Conservation (phyloP, 2,888 invertebrate species). For the Drosophila fulvimacula region DNA sequence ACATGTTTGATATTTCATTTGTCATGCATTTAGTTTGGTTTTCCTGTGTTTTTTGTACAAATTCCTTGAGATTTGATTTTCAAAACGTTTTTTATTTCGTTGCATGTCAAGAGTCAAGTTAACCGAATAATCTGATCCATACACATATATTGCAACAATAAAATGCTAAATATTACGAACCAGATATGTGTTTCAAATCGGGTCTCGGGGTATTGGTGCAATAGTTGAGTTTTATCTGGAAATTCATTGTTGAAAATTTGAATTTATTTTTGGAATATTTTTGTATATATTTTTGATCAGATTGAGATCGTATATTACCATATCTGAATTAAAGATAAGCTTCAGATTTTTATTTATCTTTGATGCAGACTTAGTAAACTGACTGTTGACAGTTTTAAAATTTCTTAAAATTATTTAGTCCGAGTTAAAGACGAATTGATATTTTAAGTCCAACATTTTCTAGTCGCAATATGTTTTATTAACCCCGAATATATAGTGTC, state of each 20-base stretch:
- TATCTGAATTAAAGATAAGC: too few relatives aligned
- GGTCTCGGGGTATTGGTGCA: not conserved
- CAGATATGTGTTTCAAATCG: not conserved
- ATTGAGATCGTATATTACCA: too few relatives aligned
- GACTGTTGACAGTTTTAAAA: too few relatives aligned
- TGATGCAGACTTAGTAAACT: too few relatives aligned
- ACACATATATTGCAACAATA: constrained; percentile 23
- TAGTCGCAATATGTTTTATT: constrained; percentile 13
- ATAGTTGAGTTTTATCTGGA: not conserved
- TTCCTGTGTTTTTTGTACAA: constrained; percentile 4
- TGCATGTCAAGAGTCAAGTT: not conserved
- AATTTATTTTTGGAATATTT: too few relatives aligned
- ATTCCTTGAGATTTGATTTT: constrained; percentile 12
- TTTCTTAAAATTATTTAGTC: too few relatives aligned
- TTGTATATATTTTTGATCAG: too few relatives aligned
- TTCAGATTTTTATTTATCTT: too few relatives aligned
- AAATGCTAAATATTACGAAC: constrained; percentile 24
- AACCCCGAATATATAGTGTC: constrained; percentile 1
- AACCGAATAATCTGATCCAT: not conserved
- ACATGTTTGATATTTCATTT: not conserved
- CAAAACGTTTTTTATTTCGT: not conserved
- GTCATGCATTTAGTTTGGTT: constrained; percentile 8
- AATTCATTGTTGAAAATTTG: not conserved
- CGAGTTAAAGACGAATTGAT: not conserved
- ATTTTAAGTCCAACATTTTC: not conserved